These are phyloP conservation scores for fruit fly (Drosophila melanogaster) DNA, from an alignment of 1,140 invertebrate genomes.

Conservation along the genomic window Release_6_plus_ISO1_MT NT_037436.4:1420001-1420500, in stretches of 20 bases:
- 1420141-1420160: slow-evolving; percentile 60
- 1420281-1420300: slow-evolving; percentile 81
- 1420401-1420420: not conserved
- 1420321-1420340: slow-evolving; percentile 30
- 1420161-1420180: slow-evolving; percentile 74
- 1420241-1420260: slow-evolving; percentile 81
- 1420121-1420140: slow-evolving; percentile 55
- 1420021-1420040: slow-evolving; percentile 65
- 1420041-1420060: slow-evolving; percentile 51
- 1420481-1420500: slow-evolving; percentile 50
- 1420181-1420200: slow-evolving; percentile 9
- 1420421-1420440: not conserved
- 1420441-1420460: slow-evolving; percentile 5
- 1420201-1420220: slow-evolving; percentile 9
- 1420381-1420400: not conserved
- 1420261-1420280: slow-evolving; percentile 82
- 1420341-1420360: not conserved
- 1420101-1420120: slow-evolving; percentile 54
- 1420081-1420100: slow-evolving; percentile 83
- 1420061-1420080: slow-evolving; percentile 72
- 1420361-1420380: not conserved
- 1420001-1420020: slow-evolving; percentile 8
- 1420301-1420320: slow-evolving; percentile 69
- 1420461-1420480: slow-evolving; percentile 52
- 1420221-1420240: slow-evolving; percentile 47